These are phyloP conservation scores for Tympanoctomys barrerae DNA, from an alignment of 2,797 vertebrate species.

Conservation along the genomic window DNA sequence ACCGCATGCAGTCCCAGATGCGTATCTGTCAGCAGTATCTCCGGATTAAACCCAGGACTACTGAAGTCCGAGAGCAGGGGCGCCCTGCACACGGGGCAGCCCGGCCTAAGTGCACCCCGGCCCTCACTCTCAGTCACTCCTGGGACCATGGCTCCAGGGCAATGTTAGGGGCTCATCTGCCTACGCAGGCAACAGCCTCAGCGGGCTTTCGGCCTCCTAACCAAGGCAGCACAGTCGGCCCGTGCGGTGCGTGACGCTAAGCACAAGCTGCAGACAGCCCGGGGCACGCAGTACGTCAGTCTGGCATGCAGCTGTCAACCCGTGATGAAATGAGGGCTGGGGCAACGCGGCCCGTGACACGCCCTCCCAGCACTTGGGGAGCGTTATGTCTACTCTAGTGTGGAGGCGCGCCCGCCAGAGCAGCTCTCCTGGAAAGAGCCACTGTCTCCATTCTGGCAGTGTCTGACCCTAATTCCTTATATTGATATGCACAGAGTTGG, in stretches of 20 bases:
- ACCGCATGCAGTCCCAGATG: background rate
- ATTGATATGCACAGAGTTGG: too few species aligned
- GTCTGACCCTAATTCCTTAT: too few species aligned
- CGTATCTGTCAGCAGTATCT: background rate
- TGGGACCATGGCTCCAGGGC: background rate
- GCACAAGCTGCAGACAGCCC: slow-evolving; percentile 5
- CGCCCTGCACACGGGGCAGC: background rate
- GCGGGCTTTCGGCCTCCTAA: background rate
- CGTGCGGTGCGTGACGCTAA: background rate
- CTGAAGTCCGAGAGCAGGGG: background rate
- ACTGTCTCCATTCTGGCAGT: too few species aligned
- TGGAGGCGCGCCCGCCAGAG: too few species aligned
- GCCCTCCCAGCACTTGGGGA: background rate
- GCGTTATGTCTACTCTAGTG: background rate
- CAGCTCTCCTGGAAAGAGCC: too few species aligned
- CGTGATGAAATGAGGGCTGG: background rate
- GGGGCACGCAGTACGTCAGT: background rate
- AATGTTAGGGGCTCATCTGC: background rate
- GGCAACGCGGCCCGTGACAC: background rate
- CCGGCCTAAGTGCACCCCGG: background rate
- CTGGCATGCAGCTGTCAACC: background rate
- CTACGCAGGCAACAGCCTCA: background rate
- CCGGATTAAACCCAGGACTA: background rate
- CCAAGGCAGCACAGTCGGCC: background rate
- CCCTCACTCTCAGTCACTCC: background rate